A percentile compares a stretch with the other conserved stretches of the same genome.
Evolutionary conservation across 2,113 vertebrate species (phyloP).

Genomic region (Halichoeres trimaculatus): DNA sequence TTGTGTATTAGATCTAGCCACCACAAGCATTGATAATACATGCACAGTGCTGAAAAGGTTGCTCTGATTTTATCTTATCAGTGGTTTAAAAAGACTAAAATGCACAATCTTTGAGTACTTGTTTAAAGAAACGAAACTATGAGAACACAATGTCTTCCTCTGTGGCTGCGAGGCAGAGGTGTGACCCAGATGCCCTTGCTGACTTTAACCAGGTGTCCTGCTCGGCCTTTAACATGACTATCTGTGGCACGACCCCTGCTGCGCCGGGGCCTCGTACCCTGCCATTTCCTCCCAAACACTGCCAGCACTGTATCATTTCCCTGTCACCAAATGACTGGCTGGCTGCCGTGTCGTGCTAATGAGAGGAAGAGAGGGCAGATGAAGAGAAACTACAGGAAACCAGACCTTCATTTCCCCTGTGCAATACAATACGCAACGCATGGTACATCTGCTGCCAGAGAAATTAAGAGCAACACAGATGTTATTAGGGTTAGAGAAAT

Average conservation of each 20-base stretch:
- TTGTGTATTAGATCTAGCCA: too few relatives aligned
- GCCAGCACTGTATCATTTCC: constrained; percentile 97
- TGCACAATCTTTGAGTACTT: background rate
- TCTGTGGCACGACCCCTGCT: constrained; percentile 91
- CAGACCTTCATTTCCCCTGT: constrained; percentile 83
- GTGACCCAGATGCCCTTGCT: constrained; percentile 69
- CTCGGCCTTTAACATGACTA: constrained; percentile 89
- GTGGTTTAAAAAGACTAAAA: background rate
- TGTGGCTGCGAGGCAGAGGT: constrained; percentile 24
- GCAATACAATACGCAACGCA: constrained; percentile 85
- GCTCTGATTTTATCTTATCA: background rate
- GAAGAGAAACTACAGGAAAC: constrained; percentile 90
- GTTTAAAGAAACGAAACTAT: background rate
- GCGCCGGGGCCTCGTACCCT: constrained; percentile 87
- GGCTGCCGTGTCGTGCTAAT: constrained; percentile 87
- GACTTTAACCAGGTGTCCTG: constrained; percentile 79
- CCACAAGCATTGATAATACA: too few relatives aligned
- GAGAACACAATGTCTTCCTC: background rate
- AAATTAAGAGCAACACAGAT: constrained; percentile 93
- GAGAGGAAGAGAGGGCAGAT: constrained; percentile 93
- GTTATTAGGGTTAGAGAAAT: constrained; percentile 77
- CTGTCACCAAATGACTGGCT: constrained; percentile 97
- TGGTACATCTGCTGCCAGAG: constrained; percentile 88
- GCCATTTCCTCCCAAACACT: constrained; percentile 97
- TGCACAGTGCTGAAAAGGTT: background rate